phyloP scores from a whole-genome alignment of 2,888 invertebrate genomes.

The Carterocephalus palaemon region DNA sequence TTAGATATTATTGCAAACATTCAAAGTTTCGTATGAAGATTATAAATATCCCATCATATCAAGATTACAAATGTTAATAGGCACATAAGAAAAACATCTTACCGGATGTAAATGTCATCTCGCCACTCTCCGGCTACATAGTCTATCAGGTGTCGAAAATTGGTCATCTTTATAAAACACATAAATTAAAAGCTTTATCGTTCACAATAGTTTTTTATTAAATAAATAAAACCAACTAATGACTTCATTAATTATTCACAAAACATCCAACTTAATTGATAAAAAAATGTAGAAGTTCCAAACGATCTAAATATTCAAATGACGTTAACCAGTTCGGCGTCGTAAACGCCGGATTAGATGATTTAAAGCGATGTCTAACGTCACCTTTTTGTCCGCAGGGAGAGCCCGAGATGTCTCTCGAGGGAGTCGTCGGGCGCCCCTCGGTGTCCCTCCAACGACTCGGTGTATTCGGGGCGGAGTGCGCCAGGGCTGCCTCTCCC shows the following conservation, averaged over 20 bases:
- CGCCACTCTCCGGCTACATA: too few species aligned
- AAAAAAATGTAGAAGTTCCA: constrained; percentile 18
- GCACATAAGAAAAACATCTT: too few species aligned
- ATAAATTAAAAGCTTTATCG: constrained; percentile 12
- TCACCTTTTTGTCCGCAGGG: constrained; percentile 81
- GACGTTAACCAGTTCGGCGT: constrained; percentile 42
- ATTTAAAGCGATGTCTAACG: constrained; percentile 10
- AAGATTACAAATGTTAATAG: too few species aligned
- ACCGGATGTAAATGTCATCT: too few species aligned
- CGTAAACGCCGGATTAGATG: constrained; percentile 6
- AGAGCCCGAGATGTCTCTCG: constrained; percentile 90
- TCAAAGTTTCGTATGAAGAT: too few species aligned
- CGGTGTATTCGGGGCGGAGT: constrained; percentile 84
- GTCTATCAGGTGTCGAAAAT: too few species aligned
- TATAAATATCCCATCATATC: too few species aligned
- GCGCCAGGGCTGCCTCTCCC: constrained; percentile 70
- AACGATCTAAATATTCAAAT: constrained; percentile 47
- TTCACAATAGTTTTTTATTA: constrained; percentile 13
- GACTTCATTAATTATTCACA: constrained; percentile 17
- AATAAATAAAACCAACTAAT: constrained; percentile 19
- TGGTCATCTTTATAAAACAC: neutral
- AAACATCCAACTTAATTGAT: constrained; percentile 20
- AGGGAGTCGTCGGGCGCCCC: constrained; percentile 87
- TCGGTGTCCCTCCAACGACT: constrained; percentile 88
- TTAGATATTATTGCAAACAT: too few species aligned